Conservation (phyloP, 2,113 vertebrate genomes). For the Notothenia coriiceps region DNA sequence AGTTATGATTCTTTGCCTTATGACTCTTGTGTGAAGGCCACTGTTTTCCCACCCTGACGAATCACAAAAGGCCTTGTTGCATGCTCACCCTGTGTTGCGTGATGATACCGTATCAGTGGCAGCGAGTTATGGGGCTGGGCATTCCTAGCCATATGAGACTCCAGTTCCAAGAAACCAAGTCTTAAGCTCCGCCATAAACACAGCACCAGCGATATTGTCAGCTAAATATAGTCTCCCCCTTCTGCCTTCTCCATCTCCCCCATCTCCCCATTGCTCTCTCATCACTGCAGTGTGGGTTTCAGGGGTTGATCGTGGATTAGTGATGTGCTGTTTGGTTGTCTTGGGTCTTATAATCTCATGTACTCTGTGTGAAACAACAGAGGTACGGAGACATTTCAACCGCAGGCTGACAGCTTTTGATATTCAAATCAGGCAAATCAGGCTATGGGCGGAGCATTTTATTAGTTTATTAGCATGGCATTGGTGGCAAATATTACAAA, state of each 20-base stretch:
- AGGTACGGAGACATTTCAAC: slow-evolving; percentile 22
- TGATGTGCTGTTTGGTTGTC: slow-evolving; percentile 45
- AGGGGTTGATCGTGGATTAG: slow-evolving; percentile 38
- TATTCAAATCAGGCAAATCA: not conserved
- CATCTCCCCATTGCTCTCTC: slow-evolving; percentile 25
- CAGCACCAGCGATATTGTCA: slow-evolving; percentile 91
- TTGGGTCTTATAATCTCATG: slow-evolving; percentile 33
- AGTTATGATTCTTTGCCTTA: not conserved
- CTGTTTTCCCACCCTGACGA: slow-evolving; percentile 20
- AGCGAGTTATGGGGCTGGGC: slow-evolving; percentile 91
- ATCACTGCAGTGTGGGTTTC: slow-evolving; percentile 27
- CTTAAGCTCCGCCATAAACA: slow-evolving; percentile 87
- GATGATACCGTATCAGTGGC: slow-evolving; percentile 92
- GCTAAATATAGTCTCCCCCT: slow-evolving; percentile 89
- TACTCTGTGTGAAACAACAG: not conserved
- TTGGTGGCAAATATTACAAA: not conserved
- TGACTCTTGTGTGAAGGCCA: not conserved
- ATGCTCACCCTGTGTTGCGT: slow-evolving; percentile 83
- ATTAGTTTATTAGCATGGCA: not conserved
- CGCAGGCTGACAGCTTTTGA: not conserved
- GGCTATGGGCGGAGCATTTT: not conserved
- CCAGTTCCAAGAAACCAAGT: slow-evolving; percentile 88
- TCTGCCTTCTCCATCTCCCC: slow-evolving; percentile 23
- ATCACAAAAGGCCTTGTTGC: slow-evolving; percentile 80
- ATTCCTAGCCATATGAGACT: slow-evolving; percentile 91